Evolutionary conservation across 2,888 invertebrate genomes (phyloP).

Genomic region (Cerceris rybyensis): DNA sequence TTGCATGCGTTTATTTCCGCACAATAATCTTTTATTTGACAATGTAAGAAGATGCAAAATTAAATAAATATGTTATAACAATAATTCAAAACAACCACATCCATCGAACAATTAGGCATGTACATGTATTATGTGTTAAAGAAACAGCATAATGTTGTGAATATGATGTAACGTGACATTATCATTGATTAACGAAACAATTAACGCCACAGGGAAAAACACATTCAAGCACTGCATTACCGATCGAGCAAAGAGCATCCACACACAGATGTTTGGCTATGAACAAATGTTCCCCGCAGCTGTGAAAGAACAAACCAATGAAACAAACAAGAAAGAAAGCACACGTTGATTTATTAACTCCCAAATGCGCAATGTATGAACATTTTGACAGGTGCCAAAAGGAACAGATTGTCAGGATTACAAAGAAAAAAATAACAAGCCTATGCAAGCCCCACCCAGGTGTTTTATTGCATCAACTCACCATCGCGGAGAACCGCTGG

Average conservation of each 20-base stretch:
- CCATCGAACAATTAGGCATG: neutral
- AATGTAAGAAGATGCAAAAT: neutral
- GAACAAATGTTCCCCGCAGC: neutral
- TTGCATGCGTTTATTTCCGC: neutral
- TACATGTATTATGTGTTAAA: neutral
- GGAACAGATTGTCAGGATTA: neutral
- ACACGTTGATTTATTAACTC: neutral
- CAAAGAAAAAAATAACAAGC: conserved; percentile 5
- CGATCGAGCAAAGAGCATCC: conserved; percentile 1
- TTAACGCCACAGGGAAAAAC: neutral
- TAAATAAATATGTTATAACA: neutral
- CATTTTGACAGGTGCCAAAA: neutral
- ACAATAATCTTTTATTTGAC: neutral
- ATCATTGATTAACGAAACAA: too few species aligned
- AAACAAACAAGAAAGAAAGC: neutral
- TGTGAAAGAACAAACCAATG: neutral
- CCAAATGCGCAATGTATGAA: neutral
- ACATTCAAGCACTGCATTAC: neutral
- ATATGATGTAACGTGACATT: neutral
- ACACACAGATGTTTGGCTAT: conserved; percentile 21
- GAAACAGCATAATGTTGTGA: neutral
- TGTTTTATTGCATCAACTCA: conserved; percentile 67
- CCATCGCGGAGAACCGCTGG: conserved; percentile 77
- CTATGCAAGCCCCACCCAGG: conserved; percentile 63
- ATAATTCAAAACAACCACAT: neutral